Evolutionary conservation across 2,113 vertebrate genomes (phyloP).

Genomic region (Sander lucioperca): DNA sequence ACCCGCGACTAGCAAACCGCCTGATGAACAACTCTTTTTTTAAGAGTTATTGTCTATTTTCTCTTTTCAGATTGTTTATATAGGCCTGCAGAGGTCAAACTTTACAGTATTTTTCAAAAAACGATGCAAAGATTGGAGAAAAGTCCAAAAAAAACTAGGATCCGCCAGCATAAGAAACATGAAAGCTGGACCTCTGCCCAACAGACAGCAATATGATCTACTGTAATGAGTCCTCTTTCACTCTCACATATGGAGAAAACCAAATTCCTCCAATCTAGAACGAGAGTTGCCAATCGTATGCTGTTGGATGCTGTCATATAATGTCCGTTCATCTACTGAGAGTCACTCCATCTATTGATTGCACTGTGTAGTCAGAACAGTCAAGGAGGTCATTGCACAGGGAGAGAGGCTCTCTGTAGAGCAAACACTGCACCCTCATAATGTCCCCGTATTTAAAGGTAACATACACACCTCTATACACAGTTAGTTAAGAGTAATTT

Average conservation of each 20-base stretch:
- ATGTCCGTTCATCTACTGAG: not conserved
- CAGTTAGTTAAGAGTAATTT: not conserved
- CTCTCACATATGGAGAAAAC: not conserved
- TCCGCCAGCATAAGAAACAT: not conserved
- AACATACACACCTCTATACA: not conserved
- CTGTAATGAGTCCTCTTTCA: not conserved
- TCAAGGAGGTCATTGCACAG: not conserved
- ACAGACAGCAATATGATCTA: not conserved
- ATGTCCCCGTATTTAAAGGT: not conserved
- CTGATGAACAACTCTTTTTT: too few species aligned
- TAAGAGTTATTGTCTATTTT: not conserved
- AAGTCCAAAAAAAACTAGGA: not conserved
- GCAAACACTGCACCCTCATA: not conserved
- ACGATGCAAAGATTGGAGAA: not conserved
- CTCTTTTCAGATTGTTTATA: not conserved
- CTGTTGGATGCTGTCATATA: not conserved
- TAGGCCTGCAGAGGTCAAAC: not conserved
- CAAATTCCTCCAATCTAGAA: not conserved
- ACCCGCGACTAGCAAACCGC: too few species aligned
- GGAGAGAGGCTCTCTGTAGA: not conserved
- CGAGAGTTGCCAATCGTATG: not conserved
- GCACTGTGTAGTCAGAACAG: not conserved
- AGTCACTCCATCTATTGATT: constrained; percentile 16
- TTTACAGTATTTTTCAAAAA: not conserved
- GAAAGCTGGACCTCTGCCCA: not conserved